phyloP scores from a whole-genome alignment of 2,888 invertebrate genomes.

The Heliconius sara region DNA sequence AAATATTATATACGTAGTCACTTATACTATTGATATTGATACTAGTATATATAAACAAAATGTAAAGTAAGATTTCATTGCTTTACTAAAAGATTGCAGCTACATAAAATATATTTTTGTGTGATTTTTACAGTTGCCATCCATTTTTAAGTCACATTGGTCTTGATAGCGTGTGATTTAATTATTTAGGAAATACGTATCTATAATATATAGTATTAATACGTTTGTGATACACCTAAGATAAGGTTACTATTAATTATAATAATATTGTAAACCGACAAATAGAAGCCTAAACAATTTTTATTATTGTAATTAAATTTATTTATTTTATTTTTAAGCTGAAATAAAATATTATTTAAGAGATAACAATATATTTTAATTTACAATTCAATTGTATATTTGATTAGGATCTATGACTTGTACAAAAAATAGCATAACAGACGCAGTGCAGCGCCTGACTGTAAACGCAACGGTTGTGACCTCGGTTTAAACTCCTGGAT shows the following conservation, averaged over 20 bases:
- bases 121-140: conserved; percentile 3
- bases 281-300: not conserved
- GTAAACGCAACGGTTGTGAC: too few relatives aligned
- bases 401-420: not conserved
- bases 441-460: too few relatives aligned
- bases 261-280: not conserved
- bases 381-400: not conserved
- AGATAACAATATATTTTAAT: not conserved
- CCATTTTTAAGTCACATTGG: not conserved
- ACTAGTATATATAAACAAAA: not conserved
- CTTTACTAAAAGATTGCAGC: not conserved
- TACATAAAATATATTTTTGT: conserved; percentile 18
- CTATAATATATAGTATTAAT: not conserved
- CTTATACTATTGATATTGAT: not conserved
- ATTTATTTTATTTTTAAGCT: conserved; percentile 19
- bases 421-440: too few relatives aligned
- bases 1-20: not conserved
- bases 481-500: too few relatives aligned
- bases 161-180: not conserved
- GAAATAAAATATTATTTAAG: conserved; percentile 14
- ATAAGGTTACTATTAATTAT: not conserved
- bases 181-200: not conserved
- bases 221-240: conserved; percentile 14
- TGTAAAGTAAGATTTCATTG: not conserved
- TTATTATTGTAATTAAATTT: conserved; percentile 8